Percentiles rank a stretch among this genome's conserved stretches.
Conservation (phyloP, 2,113 vertebrate genomes). For the Phyllostomus discolor region DNA sequence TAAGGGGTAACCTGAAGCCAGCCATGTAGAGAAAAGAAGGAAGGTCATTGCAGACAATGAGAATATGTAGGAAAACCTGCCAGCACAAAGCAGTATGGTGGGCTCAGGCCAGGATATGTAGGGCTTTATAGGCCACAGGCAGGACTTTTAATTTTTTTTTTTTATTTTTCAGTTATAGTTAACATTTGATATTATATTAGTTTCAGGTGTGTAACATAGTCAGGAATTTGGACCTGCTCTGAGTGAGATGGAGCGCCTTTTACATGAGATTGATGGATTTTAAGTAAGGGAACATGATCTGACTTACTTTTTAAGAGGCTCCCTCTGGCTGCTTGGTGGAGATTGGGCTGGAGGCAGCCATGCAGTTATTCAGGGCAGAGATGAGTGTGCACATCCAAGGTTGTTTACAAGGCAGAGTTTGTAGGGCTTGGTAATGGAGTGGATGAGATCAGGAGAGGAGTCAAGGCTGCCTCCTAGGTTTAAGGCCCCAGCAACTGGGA, state of each 20-base stretch:
- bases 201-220: neutral
- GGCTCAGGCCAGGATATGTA: neutral
- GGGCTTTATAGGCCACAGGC: neutral
- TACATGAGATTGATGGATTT: neutral
- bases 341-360: neutral
- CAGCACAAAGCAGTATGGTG: neutral
- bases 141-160: neutral
- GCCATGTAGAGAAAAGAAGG: neutral
- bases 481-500: neutral
- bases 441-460: neutral
- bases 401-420: neutral
- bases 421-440: neutral
- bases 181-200: neutral
- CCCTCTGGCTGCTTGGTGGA: neutral
- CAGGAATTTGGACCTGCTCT: neutral
- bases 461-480: neutral
- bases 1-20: neutral
- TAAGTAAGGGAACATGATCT: neutral
- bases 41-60: neutral
- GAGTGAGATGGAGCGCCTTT: neutral
- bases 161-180: neutral
- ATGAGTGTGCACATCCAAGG: neutral
- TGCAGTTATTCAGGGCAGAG: neutral
- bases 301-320: neutral
- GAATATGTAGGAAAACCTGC: neutral